Conservation (phyloP, 2,113 vertebrate species). For the Brachypodius melanocephalos region DNA sequence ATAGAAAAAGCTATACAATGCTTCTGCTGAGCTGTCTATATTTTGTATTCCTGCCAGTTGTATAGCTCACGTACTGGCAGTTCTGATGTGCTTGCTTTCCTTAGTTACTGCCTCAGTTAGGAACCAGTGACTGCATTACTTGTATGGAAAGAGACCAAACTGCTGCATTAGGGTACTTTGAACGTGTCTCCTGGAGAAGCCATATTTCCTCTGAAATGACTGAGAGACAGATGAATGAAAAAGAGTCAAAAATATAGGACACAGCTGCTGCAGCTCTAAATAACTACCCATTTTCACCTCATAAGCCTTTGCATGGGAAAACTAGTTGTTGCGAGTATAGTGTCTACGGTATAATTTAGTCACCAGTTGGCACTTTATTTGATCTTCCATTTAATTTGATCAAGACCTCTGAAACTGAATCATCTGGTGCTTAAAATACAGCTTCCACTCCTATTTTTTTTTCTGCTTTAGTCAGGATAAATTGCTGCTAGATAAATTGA, state of each 20-base stretch:
- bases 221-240: not conserved
- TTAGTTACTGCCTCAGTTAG: not conserved
- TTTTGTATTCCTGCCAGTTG: not conserved
- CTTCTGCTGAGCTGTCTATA: not conserved
- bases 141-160: not conserved
- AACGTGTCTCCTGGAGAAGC: not conserved
- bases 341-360: constrained; percentile 25
- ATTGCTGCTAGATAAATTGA: constrained; percentile 27
- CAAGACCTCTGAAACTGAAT: constrained; percentile 45
- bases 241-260: constrained; percentile 15
- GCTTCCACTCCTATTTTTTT: not conserved
- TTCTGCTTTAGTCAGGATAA: constrained; percentile 18
- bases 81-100: not conserved
- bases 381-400: constrained; percentile 55
- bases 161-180: not conserved
- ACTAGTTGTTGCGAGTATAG: not conserved
- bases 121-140: not conserved
- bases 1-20: not conserved
- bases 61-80: not conserved
- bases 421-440: constrained; percentile 13
- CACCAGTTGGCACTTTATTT: constrained; percentile 50
- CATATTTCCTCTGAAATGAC: not conserved
- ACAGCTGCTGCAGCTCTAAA: constrained; percentile 30
- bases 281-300: constrained; percentile 8
- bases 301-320: constrained; percentile 17